These are phyloP conservation scores for Staurois parvus DNA, from an alignment of 2,797 vertebrate species.

Conservation along the genomic window DNA sequence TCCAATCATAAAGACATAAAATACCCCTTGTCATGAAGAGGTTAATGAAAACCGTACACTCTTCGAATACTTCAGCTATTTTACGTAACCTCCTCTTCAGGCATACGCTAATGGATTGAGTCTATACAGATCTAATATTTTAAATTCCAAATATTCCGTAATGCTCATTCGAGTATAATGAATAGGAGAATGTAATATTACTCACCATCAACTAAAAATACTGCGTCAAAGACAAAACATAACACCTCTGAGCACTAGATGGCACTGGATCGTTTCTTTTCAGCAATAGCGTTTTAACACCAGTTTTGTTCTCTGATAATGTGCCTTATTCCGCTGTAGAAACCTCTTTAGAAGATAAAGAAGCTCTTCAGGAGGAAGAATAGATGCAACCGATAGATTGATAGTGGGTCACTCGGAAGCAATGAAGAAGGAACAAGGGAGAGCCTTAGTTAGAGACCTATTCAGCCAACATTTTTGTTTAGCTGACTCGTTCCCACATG, in stretches of 20 bases:
- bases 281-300: neutral
- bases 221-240: neutral
- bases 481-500: constrained; percentile 11
- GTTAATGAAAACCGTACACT: too few relatives aligned
- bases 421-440: constrained; percentile 27
- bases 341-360: constrained; percentile 45
- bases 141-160: neutral
- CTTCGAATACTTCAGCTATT: too few relatives aligned
- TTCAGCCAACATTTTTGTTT: constrained; percentile 6
- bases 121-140: too few relatives aligned
- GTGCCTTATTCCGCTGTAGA: constrained; percentile 10
- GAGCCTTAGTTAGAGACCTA: neutral
- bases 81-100: too few relatives aligned
- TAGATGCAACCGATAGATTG: constrained; percentile 45
- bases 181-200: too few relatives aligned
- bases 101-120: too few relatives aligned
- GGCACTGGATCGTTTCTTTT: constrained; percentile 15
- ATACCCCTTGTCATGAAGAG: too few relatives aligned
- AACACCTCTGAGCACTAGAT: constrained; percentile 25
- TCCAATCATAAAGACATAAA: too few relatives aligned
- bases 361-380: constrained; percentile 34
- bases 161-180: neutral
- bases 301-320: constrained; percentile 22
- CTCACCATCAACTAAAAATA: neutral
- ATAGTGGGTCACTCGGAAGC: constrained; percentile 23